Evolutionary conservation across 2,797 vertebrate species (phyloP).

Genomic region (Notamacropus eugenii): DNA sequence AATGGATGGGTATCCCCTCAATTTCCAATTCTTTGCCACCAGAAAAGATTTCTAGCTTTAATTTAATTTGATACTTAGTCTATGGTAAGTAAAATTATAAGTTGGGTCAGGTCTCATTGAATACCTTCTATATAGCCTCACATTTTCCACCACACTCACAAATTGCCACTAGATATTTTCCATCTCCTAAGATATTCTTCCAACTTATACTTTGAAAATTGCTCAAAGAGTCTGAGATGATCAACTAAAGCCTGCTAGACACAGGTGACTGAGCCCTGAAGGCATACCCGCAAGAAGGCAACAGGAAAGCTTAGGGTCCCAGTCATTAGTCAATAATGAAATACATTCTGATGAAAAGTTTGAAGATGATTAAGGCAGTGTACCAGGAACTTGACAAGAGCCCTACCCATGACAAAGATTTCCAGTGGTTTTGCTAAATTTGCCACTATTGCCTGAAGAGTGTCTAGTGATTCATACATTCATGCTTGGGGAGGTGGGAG

Average conservation of each 20-base stretch:
- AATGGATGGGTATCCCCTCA: no score
- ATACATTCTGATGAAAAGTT: background rate
- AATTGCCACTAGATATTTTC: background rate
- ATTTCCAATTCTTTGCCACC: no score
- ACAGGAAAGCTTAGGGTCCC: background rate
- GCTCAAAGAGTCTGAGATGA: background rate
- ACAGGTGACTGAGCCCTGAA: conserved; percentile 21
- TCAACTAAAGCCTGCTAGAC: background rate
- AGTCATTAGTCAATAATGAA: conserved; percentile 50
- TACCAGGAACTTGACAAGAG: background rate
- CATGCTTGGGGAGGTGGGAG: background rate
- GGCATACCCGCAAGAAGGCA: background rate
- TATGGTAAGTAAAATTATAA: background rate
- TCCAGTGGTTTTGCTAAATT: background rate
- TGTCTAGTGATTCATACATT: background rate
- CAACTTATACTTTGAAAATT: background rate
- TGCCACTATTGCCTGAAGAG: background rate
- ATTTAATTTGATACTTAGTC: background rate
- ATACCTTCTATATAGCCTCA: background rate
- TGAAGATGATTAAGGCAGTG: background rate
- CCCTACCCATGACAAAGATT: background rate
- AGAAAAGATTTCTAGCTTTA: background rate
- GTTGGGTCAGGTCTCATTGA: background rate
- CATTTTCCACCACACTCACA: background rate
- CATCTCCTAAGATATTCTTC: background rate